A percentile compares a stretch with the other conserved stretches of the same genome.
Evolutionary conservation across 2,113 vertebrate species (phyloP).

Genomic region (Colistium nudipinnis): DNA sequence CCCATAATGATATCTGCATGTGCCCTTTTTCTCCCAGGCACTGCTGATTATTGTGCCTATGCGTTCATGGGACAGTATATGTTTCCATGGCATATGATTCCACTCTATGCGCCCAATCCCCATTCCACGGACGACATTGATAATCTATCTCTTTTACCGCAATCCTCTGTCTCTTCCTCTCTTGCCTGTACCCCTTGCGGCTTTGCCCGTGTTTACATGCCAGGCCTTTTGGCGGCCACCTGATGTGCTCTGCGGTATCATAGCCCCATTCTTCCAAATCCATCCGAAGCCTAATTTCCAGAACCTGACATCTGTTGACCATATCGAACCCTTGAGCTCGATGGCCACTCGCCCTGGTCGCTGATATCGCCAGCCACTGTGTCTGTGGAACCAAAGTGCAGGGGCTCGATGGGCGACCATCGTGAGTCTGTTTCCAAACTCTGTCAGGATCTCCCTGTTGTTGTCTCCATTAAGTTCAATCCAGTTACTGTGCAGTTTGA

Average conservation of each 20-base stretch:
- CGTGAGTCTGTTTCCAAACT: conserved; percentile 54
- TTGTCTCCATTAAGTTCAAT: conserved; percentile 12
- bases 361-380: conserved; percentile 65
- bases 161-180: conserved; percentile 24
- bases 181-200: conserved; percentile 48
- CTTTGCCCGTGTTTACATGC: conserved; percentile 57
- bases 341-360: conserved; percentile 54
- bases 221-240: conserved; percentile 46
- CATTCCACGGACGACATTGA: conserved; percentile 19
- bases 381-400: conserved; percentile 52
- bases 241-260: conserved; percentile 54
- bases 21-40: background rate
- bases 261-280: conserved; percentile 55
- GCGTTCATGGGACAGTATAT: conserved; percentile 7
- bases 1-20: no score
- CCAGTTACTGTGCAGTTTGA: background rate
- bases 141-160: conserved; percentile 50
- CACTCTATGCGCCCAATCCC: background rate
- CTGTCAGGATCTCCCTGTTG: background rate
- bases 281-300: conserved; percentile 56
- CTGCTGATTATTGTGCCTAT: background rate
- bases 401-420: conserved; percentile 47
- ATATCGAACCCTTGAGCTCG: conserved; percentile 58
- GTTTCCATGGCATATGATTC: conserved; percentile 14
- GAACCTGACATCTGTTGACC: conserved; percentile 66